Conservation (phyloP, 1,140 invertebrate genomes). For the Tribolium castaneum region DNA sequence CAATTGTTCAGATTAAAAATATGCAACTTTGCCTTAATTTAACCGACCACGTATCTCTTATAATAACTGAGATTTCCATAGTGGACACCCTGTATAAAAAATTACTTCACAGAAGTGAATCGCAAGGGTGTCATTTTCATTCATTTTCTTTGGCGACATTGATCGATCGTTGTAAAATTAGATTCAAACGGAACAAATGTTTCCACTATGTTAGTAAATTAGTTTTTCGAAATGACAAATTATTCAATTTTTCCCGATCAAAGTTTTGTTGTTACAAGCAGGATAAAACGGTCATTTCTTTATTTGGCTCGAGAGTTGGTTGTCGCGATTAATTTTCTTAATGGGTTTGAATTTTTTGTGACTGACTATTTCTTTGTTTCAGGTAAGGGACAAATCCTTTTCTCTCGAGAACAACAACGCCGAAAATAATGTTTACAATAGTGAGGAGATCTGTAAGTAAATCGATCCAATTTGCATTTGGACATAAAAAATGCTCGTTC, state of each 20-base stretch:
- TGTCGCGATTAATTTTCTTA: conserved; percentile 15
- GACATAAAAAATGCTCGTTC: conserved; percentile 7
- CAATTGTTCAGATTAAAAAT: too few species aligned
- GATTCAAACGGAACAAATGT: conserved; percentile 1
- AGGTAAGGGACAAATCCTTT: conserved; percentile 13
- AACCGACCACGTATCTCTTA: too few species aligned
- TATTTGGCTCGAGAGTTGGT: neutral
- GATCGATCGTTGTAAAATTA: conserved; percentile 14
- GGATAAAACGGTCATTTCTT: neutral
- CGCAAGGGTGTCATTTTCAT: conserved; percentile 12
- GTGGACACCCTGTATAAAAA: too few species aligned
- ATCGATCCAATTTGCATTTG: conserved; percentile 17
- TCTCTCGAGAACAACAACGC: neutral
- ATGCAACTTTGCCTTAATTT: too few species aligned
- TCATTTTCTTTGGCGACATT: neutral
- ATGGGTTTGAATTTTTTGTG: neutral
- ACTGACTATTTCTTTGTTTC: neutral
- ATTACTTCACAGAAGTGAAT: neutral
- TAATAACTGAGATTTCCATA: too few species aligned
- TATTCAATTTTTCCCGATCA: conserved; percentile 6
- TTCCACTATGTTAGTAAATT: neutral
- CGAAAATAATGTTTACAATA: neutral
- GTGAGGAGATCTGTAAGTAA: conserved; percentile 15
- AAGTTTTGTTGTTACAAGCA: neutral
- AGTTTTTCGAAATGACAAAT: neutral